A percentile compares a stretch with the other conserved stretches of the same genome.
Evolutionary conservation across 2,888 invertebrate species (phyloP).

Genomic region (Chrysomela aeneicollis): DNA sequence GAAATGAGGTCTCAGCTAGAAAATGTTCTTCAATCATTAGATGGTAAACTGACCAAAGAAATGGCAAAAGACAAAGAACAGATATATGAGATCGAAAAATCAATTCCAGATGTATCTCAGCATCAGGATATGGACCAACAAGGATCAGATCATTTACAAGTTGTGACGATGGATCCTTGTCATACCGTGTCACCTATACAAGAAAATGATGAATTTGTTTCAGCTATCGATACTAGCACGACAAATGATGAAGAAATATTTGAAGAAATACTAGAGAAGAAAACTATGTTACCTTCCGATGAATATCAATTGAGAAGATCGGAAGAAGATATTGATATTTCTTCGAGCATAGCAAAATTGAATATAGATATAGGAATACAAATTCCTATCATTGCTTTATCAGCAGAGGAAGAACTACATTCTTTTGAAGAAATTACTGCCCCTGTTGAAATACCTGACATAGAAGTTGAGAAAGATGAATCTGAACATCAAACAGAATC

Average conservation of each 20-base stretch:
- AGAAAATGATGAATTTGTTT: not conserved
- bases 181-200: not conserved
- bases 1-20: not conserved
- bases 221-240: not conserved
- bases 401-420: not conserved
- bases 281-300: not conserved
- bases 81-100: not conserved
- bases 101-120: not conserved
- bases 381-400: not conserved
- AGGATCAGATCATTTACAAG: not conserved
- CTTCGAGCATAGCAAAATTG: not conserved
- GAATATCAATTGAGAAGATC: not conserved
- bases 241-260: not conserved
- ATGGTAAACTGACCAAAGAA: not conserved
- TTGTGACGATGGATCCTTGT: not conserved
- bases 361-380: not conserved
- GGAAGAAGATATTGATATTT: not conserved
- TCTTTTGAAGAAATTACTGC: not conserved
- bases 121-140: not conserved
- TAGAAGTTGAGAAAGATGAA: too few relatives aligned
- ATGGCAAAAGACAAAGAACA: not conserved
- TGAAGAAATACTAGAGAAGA: not conserved
- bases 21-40: not conserved
- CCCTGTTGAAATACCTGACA: too few relatives aligned
- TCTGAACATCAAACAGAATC: too few relatives aligned